Evolutionary conservation across 2,113 vertebrate species (phyloP), one percentile per base, ranked within the genome.

Genomic region (Sarotherodon lohbergeri): DNA sequence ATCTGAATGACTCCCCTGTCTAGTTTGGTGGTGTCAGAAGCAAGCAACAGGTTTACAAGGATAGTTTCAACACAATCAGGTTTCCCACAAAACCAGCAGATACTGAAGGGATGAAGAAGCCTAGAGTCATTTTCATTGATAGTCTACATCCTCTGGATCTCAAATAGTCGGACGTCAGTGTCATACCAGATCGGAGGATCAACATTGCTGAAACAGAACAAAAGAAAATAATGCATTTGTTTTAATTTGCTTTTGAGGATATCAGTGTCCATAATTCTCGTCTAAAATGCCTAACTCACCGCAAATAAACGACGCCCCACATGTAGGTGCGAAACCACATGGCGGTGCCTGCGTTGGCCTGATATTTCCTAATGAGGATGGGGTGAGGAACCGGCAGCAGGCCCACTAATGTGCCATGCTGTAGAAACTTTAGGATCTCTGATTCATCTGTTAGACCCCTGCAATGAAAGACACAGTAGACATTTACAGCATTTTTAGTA

Each of bases 251-350:
- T 9, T 59, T 41, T 4, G 11, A 13, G 41, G 9, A 41, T 3
- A 9, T 27, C 14, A 29, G n/a, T 73, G 4, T 34, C 24, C 9
- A n/a, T 11, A 11, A 78, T 7, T 1, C 8, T 36, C 11, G 2
- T 32, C 29, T 78, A 13, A 68, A 16, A 27, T 16, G 6, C 19
- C 22, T 13, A 9, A 92, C 95, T 97, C 92, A 99, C 99, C 99
- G 98, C 94, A 99, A 93, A 92, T 99, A 99, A 94, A 99, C 97
- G 46, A 99, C 98, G 4, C 98, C 98, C 99, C 99, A 99, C 98
- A 99, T 99, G 95, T 99, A 99, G 36, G 98, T 99, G 52, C 99
- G 98, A 94, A 99, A 99, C 99, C 99, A 99, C 97, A 97, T 98
- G 93, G 98, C 98, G 0, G 99, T 99, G 93, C 98, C 98, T 0